Percentiles rank a stretch among this genome's conserved stretches.
Conservation (phyloP, 1,140 invertebrate species). For the Ruditapes philippinarum region DNA sequence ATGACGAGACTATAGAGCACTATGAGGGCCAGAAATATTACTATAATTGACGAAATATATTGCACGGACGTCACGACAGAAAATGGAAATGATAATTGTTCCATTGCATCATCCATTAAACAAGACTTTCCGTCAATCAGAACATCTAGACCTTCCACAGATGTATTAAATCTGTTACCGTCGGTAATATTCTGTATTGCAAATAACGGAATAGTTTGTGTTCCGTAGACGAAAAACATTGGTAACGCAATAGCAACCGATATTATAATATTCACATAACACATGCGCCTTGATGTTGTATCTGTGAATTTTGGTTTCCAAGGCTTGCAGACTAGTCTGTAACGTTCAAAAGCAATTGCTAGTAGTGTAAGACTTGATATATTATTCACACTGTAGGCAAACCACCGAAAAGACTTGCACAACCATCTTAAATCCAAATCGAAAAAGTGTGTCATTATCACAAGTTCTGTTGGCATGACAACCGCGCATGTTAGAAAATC, state of each 20-base stretch:
- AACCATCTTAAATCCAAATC: conserved; percentile 23
- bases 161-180: neutral
- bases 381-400: conserved; percentile 16
- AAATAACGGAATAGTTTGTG: neutral
- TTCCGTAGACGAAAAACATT: conserved; percentile 33
- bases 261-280: neutral
- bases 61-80: neutral
- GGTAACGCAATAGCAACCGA: neutral
- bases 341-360: conserved; percentile 15
- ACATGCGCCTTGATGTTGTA: neutral
- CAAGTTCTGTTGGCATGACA: conserved; percentile 27
- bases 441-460: conserved; percentile 27
- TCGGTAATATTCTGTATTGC: neutral
- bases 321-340: conserved; percentile 27
- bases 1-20: conserved; percentile 24
- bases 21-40: conserved; percentile 15
- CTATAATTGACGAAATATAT: neutral
- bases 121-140: conserved; percentile 5
- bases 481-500: conserved; percentile 10
- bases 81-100: neutral
- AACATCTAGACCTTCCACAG: neutral
- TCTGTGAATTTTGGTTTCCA: conserved; percentile 30
- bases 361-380: conserved; percentile 1
- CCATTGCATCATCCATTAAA: conserved; percentile 6
- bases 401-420: conserved; percentile 21